Percentiles rank a stretch among this genome's conserved stretches.
phyloP scores from a whole-genome alignment of 2,888 invertebrate species.

The Polyommatus icarus region DNA sequence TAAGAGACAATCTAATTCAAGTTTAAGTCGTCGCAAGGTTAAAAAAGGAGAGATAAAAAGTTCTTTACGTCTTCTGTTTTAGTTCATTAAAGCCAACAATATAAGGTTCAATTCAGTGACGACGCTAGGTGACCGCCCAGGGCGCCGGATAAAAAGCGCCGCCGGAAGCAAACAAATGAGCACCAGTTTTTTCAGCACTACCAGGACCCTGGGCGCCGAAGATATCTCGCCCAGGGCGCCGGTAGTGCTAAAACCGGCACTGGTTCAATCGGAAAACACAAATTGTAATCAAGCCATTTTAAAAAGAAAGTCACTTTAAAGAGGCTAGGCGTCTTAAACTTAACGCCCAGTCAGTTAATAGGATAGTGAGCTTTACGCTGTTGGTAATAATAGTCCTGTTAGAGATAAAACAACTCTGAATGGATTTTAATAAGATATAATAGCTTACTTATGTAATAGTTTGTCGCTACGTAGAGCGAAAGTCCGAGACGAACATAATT shows the following conservation, averaged over 20 bases:
- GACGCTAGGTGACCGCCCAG: too few relatives aligned
- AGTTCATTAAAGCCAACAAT: too few relatives aligned
- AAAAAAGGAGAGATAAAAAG: not conserved
- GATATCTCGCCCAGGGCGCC: too few relatives aligned
- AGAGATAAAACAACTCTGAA: not conserved
- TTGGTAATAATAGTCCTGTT: not conserved
- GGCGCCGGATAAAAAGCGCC: too few relatives aligned
- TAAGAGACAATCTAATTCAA: not conserved
- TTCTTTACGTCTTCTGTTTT: not conserved
- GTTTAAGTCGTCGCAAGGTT: not conserved
- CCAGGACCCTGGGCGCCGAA: too few relatives aligned
- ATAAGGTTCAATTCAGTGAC: too few relatives aligned
- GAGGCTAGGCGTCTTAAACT: too few relatives aligned
- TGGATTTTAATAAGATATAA: not conserved
- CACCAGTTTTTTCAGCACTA: too few relatives aligned
- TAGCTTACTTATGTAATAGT: not conserved
- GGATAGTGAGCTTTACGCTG: not conserved
- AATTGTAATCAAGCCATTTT: not conserved
- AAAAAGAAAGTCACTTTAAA: not conserved
- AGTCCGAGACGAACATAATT: constrained; percentile 3
- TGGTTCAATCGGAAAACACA: not conserved
- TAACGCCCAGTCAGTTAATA: not conserved
- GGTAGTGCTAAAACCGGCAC: too few relatives aligned
- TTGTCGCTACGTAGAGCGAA: constrained; percentile 7
- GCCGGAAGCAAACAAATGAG: too few relatives aligned